Evolutionary conservation across 1,140 invertebrate species (phyloP), one percentile per base, ranked within the genome.

Genomic region (Heliconius hewitsoni): DNA sequence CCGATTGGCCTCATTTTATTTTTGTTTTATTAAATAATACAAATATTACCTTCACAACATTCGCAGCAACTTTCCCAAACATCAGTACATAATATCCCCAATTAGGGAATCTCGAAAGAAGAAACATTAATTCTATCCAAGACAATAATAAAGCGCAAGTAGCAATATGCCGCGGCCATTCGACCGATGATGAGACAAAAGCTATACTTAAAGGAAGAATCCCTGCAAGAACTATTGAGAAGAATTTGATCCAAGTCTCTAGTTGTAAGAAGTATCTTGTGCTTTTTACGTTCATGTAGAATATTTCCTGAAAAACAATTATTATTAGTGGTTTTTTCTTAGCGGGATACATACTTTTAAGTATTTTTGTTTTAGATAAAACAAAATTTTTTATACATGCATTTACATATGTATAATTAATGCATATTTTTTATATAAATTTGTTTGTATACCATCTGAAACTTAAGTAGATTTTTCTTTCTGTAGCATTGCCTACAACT

Each of bases 111-210:
- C 95, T 87, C 0, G 95, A 95, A 19, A 95, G 81, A 8, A 95
- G 82, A 57, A 95, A 93, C 92, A 95, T 95, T 37, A 95, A 87
- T 83, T 96, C 95, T 55, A 95, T 85, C 95, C 95, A 96, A 3
- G 95, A 89, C 11, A 95, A 79, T 16, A 96, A 90, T 52, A 95
- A 79, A 9, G 95, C 93, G 23, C 94, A 80, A 1, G 96, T 94
- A 0, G 95, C 92, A 4, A 96, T 83, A 76, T 96, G 93, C 18
- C 94, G 85, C 0, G 94, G 85, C 95, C 95, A 96, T 19, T 93
- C 91, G 0, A 81, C 81, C 8, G 86, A 79, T 13, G 80, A 79
- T 19, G 81, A 77, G 13, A 84, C 60, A 19, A 92, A 55, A 13
- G 85, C 78, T 1, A 91, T 77, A 5, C 89, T 80, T 8, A 86